Evolutionary conservation across 2,888 invertebrate genomes (phyloP), one percentile per base, ranked within the genome.

Genomic region (Buathra laborator): DNA sequence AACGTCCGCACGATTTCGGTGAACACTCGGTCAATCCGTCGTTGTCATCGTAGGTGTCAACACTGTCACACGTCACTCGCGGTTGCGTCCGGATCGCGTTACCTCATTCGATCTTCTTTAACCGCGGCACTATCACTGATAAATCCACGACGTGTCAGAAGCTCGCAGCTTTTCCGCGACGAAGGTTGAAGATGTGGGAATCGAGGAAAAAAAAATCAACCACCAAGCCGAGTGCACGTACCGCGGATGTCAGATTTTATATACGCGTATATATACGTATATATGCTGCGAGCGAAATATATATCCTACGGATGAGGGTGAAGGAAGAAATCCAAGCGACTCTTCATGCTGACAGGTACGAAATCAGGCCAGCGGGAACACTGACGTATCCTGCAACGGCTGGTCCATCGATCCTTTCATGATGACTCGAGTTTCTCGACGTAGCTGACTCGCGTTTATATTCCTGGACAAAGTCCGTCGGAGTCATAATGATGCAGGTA

Each of bases 51-150:
- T 43, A 51, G 81, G 16, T 72, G 51, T 59, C 80, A 75, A 62
- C 64, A 80, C 72, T 67, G 79, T 80, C 68, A 78, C 78, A 79
- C 71, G 77, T 64, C 78, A 83, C 83, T 83, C 71, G 56, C 84
- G 74, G 37, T 16, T 66, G 51, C 81, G 70, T 77, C 56, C 46
- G 44, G 37, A 68, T 72, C 77, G 16, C 66, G 56, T 37, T 77
- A 62, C n/a, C 19, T n/a, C 24, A 62, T 84, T 53, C 66, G 74
- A 81, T 70, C 75, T 32, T 81, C 53, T 59, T 75, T 68, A 66
- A 44, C 32, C 59, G 72, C 44, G 59, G 68, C 75, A 64, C 14
- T 76, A 74, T 64, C 85, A 85, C 85, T 85, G 82, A 82, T 86
- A 80, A 81, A 80, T 85, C 77, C 86, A 86, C 77, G 72, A 68